Evolutionary conservation across 2,888 invertebrate genomes (phyloP).

Genomic region (Julus scandinavius): DNA sequence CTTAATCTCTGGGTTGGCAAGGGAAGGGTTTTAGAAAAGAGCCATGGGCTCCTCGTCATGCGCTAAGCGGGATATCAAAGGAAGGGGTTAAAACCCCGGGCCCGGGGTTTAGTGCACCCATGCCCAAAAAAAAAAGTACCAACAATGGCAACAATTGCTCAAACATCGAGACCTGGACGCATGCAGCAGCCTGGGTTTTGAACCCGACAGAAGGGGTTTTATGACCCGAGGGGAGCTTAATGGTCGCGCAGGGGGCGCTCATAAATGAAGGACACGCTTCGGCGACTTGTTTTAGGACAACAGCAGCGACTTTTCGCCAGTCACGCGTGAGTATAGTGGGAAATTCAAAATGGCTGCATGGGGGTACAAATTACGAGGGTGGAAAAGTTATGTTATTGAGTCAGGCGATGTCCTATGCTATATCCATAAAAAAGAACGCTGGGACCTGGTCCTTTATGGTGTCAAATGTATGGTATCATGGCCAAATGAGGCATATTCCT

Average conservation of each 20-base stretch:
- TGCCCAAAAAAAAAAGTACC: neutral
- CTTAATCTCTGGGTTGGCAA: neutral
- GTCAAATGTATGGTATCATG: too few relatives aligned
- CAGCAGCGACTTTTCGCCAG: neutral
- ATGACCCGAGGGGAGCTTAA: neutral
- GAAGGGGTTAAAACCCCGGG: slow-evolving; percentile 14
- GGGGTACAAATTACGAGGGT: too few relatives aligned
- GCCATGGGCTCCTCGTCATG: neutral
- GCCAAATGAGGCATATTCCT: too few relatives aligned
- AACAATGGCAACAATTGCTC: neutral
- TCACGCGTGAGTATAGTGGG: neutral
- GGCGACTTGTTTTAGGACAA: slow-evolving; percentile 18
- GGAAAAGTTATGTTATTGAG: too few relatives aligned
- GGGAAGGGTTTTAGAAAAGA: neutral
- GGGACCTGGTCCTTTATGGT: too few relatives aligned
- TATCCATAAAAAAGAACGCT: too few relatives aligned
- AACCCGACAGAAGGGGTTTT: neutral
- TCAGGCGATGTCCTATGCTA: too few relatives aligned
- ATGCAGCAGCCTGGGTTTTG: too few relatives aligned
- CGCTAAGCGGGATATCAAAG: neutral
- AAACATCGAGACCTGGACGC: neutral
- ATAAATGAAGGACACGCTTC: slow-evolving; percentile 24
- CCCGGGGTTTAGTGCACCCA: neutral
- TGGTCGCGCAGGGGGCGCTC: neutral
- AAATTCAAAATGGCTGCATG: neutral